Conservation (phyloP, 1,140 invertebrate genomes). For the Danaus melanippus region DNA sequence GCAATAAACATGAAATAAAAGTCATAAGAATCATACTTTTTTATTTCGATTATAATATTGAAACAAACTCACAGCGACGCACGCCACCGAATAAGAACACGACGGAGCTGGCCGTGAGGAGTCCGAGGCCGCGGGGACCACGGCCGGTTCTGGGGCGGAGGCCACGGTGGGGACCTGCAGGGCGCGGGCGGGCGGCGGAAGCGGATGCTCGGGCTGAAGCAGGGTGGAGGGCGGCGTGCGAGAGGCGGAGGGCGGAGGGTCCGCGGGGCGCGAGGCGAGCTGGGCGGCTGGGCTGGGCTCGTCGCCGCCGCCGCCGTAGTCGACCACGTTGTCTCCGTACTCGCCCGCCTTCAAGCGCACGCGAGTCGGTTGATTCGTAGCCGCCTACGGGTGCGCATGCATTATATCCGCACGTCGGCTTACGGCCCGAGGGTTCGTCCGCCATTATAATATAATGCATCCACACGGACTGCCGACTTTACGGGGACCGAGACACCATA, state of each 20-base stretch:
- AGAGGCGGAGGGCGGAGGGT: slow-evolving; percentile 1
- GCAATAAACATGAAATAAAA: no score
- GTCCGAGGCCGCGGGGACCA: no score
- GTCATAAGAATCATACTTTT: no score
- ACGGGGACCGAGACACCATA: no score
- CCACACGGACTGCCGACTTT: neutral
- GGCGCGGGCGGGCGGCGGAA: no score
- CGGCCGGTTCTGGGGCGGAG: no score
- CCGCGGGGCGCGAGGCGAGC: slow-evolving; percentile 3
- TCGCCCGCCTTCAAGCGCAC: slow-evolving; percentile 43
- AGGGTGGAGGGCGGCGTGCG: slow-evolving; percentile 1
- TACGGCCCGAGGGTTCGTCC: neutral
- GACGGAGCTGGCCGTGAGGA: no score
- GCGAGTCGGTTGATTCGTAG: slow-evolving; percentile 15
- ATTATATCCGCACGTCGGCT: slow-evolving; percentile 12
- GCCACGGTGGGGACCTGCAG: no score
- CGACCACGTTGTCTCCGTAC: slow-evolving; percentile 49
- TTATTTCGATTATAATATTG: no score
- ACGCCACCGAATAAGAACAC: no score
- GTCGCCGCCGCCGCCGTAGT: slow-evolving; percentile 35
- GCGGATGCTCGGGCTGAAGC: neutral
- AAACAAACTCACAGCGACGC: no score
- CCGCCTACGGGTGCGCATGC: slow-evolving; percentile 16
- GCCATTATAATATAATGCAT: slow-evolving; percentile 2
- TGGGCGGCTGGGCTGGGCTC: slow-evolving; percentile 11